Percentiles rank a stretch among this genome's conserved stretches.
phyloP scores from a whole-genome alignment of 53 echinoderm and acorn worm genomes.

The Paelopatides confundens region DNA sequence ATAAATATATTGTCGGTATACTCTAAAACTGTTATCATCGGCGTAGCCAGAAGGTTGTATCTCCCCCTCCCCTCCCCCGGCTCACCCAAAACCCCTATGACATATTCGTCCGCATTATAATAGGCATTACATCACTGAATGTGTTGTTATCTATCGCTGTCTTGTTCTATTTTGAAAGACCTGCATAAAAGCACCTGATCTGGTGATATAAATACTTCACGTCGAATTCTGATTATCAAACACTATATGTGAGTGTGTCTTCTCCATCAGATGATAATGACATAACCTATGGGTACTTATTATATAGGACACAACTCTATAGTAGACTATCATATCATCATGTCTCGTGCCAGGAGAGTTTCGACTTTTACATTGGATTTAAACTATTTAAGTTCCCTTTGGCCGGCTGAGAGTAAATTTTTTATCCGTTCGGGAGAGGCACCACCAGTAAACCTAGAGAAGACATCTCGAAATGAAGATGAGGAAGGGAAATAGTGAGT shows the following conservation, averaged over 20 bases:
- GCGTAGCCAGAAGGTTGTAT: no score
- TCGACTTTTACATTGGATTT: conserved; percentile 45
- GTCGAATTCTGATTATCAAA: not conserved
- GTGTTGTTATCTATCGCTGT: no score
- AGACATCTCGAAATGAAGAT: not conserved
- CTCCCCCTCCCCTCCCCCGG: no score
- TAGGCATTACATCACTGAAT: no score
- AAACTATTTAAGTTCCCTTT: conserved; percentile 27
- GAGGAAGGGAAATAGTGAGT: conserved; percentile 20
- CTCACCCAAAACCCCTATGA: no score
- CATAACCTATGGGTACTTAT: no score
- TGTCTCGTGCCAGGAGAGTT: conserved; percentile 22
- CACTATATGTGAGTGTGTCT: not conserved
- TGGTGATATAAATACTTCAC: not conserved
- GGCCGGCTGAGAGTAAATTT: conserved; percentile 45
- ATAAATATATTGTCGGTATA: no score
- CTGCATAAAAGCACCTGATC: no score
- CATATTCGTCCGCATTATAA: no score
- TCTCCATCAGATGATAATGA: no score
- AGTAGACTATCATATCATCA: not conserved
- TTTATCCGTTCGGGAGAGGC: conserved; percentile 36
- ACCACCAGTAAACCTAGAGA: conserved; percentile 26
- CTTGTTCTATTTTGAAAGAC: no score
- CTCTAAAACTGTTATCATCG: no score
- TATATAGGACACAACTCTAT: not conserved